Evolutionary conservation across 2,888 invertebrate genomes (phyloP), one percentile per base, ranked within the genome.

Genomic region (Clepsis dumicolana): DNA sequence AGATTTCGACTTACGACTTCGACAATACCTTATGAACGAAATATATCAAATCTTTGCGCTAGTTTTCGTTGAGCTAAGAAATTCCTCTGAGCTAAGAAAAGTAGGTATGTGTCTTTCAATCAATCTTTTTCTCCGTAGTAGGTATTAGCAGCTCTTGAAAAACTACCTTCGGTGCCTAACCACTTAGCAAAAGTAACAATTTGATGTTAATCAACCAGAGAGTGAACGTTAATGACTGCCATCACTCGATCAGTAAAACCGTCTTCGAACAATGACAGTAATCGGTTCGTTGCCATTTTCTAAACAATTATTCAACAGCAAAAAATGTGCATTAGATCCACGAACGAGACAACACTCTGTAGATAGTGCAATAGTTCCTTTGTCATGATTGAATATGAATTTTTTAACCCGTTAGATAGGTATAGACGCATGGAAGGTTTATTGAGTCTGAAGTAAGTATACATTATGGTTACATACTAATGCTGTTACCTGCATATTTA

Each of bases 221-320:
- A 60, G 52, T 21, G 21, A 41, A n/a, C 53, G 53, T 53, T 50
- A 38, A 53, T 59, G 59, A 59, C 59, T 41, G 61, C 18, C 44
- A 38, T 38, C 18, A 38, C 16, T 52, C 29, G 59, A 53, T 67
- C 50, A 63, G 50, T 63, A 53, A 68, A 68, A 63, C 41, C 38
- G 38, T 63, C 63, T 68, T 59, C 8, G 35, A 57, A 70, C 73
- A 71, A 73, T 69, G 61, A 64, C 56, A 50, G 70, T 69, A 68
- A 71, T 61, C 44, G 44, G 70, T 65, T 72, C 72, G 48, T 54
- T 52, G 71, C 65, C 44, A 70, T 73, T 72, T 72, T 72, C 72
- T 71, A 67, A 48, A 48, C 65, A 72, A 70, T 57, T 64, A 72
- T 68, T 63, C 53, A 16, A 18, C 44, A 18, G 52, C 44, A 72